Base-by-base conservation (phyloP, 2,113 vertebrate genomes). In the Chlorodrepanis virens region DNA sequence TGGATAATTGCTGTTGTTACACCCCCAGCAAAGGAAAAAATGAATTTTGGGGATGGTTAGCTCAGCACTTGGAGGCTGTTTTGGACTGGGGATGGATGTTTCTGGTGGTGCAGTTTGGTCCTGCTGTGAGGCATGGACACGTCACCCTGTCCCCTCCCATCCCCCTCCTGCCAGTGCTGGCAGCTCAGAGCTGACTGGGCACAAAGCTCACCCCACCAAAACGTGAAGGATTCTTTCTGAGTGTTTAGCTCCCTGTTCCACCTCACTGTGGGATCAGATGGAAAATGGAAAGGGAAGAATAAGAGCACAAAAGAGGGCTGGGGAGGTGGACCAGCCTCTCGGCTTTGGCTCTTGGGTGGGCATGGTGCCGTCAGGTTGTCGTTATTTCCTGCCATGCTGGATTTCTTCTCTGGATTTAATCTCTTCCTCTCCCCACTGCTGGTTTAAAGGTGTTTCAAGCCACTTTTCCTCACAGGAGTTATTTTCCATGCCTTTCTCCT, bases 331-430 rank as follows among this genome's bases (percentile, higher is more conserved):
- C 53, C 79, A 69, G 76, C 91, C 78, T 82, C 61, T 59, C 93
- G 39, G 90, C 84, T 93, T 67, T 89, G 52, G 74, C 67, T 83
- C 10, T 57, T 44, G 57, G n/a, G 72, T 76, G 37, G 82, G 57
- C 63, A 79, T 16, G 42, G 27, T 37, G 78, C 64, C 88, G 49
- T 91, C 61, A 69, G 47, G 47, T 31, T 1, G 0, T 63, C 3
- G 4, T 75, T 87, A 53, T 95, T 95, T 96, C 61, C 40, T 91
- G 35, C 64, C 64, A 17, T 89, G 57, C 80, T 89, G 93, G 31
- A 42, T 95, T 95, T 96, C 49, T 96, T 94, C 63, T 63, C n/a
- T 65, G 77, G 7, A 3, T 87, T 96, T 92, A 68, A 77, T 95
- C 47, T 80, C 67, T 71, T 71, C 40, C 60, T 87, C 37, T 31